Base-by-base conservation (phyloP, 2,113 vertebrate species). In the Sitta europaea region DNA sequence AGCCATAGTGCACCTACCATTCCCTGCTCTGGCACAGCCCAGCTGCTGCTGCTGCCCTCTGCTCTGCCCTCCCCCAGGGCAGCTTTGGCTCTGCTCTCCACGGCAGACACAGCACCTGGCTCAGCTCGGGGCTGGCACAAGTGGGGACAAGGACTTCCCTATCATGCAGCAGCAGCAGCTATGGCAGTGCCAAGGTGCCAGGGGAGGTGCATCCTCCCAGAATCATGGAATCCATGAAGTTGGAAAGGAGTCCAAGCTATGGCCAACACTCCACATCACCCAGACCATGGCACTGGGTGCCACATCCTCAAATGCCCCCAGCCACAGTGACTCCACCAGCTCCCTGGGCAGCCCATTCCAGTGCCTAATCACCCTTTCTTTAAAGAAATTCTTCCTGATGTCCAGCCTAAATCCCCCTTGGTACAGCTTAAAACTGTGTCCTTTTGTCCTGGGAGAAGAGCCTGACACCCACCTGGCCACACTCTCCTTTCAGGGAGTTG, bases 261-360 rank as follows among this genome's bases (percentile, higher is more conserved):
- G 25, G 8, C 35, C 2, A 0, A 25, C 20, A 5, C 6, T 27
- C 47, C 27, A 7, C 13, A 10, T 13, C 38, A 53, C 1, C 25
- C 80, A 36, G 16, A 36, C 20, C 45, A 2, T 29, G 55, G 55
- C 8, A 35, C 80, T 31, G 57, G 62, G 57, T 33, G 57, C 67
- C 48, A 59, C 36, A 8, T 12, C 40, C 68, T 38, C 40, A 45
- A 45, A 33, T 13, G 33, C 9, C 11, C n/a, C 38, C 38, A 45
- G 38, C 11, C 1, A 33, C 25, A 31, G 57, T 9, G 33, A 36
- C 40, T 27, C 48, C 48, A 54, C 28, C 27, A 38, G 11, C 50
- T 48, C 59, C 24, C 61, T 31, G 43, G 82, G 31, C 25, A 85
- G 51, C 51, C 42, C 43, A 7, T 57, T 55, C 51, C 70, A 42